phyloP scores from a whole-genome alignment of 2,113 vertebrate species.

The Takifugu flavidus region DNA sequence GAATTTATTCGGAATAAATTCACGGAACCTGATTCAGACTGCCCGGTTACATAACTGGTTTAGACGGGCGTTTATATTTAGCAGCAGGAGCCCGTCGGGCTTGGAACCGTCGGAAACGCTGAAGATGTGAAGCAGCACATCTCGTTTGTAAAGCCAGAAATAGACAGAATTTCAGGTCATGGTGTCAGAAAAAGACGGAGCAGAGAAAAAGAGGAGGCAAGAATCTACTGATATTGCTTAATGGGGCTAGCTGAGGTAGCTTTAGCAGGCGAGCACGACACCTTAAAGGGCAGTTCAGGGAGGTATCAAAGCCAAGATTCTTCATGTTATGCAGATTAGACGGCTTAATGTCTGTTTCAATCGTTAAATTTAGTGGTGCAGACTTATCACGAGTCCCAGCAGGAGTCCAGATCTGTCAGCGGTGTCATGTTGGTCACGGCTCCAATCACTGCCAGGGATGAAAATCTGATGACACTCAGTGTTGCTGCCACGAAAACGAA shows the following conservation, averaged over 20 bases:
- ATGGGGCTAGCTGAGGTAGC: background rate
- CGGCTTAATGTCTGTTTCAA: no score
- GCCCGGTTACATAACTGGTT: conserved; percentile 24
- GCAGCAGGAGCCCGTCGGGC: conserved; percentile 31
- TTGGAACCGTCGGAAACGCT: conserved; percentile 18
- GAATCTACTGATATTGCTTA: conserved; percentile 15
- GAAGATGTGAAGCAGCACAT: conserved; percentile 35
- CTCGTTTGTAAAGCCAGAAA: conserved; percentile 30
- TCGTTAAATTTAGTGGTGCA: no score
- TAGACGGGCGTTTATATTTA: conserved; percentile 35
- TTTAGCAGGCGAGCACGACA: background rate
- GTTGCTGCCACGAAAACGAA: no score
- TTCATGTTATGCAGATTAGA: no score
- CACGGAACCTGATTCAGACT: background rate
- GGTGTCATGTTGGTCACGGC: no score
- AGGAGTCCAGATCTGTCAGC: no score
- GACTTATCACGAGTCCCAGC: no score
- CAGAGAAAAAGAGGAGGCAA: conserved; percentile 21
- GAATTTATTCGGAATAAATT: background rate
- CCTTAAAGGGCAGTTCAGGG: background rate
- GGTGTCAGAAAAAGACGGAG: conserved; percentile 41
- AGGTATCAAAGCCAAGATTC: no score
- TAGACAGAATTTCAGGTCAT: conserved; percentile 23
- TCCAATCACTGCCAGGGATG: no score
- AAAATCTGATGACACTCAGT: no score